These are phyloP conservation scores for Trichopria drosophilae DNA, from an alignment of 2,888 invertebrate genomes.

Conservation along the genomic window DNA sequence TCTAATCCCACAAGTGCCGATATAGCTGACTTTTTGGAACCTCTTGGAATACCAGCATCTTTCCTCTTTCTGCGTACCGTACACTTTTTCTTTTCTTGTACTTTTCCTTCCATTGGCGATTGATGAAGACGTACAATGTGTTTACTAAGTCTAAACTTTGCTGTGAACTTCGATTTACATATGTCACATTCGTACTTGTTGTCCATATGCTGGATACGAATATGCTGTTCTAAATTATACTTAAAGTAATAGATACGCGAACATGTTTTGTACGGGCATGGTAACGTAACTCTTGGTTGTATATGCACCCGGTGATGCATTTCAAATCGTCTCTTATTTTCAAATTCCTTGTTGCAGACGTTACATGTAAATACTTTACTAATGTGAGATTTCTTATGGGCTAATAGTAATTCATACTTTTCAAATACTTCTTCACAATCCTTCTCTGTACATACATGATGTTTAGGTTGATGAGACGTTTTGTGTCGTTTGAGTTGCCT, in stretches of 20 bases:
- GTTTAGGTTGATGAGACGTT: slow-evolving; percentile 52
- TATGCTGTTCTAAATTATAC: slow-evolving; percentile 64
- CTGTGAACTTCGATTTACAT: slow-evolving; percentile 35
- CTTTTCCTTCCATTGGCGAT: slow-evolving; percentile 11
- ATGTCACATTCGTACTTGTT: slow-evolving; percentile 54
- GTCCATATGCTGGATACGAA: slow-evolving; percentile 61
- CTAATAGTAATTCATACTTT: slow-evolving; percentile 60
- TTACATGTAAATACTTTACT: slow-evolving; percentile 39
- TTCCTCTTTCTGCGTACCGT: slow-evolving; percentile 33
- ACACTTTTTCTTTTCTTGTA: slow-evolving; percentile 21
- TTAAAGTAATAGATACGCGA: slow-evolving; percentile 61
- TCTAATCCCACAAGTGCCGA: no score
- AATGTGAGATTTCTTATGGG: slow-evolving; percentile 57
- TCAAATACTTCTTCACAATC: slow-evolving; percentile 61
- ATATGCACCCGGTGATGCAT: slow-evolving; percentile 45
- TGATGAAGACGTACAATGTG: slow-evolving; percentile 42
- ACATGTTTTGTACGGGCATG: slow-evolving; percentile 56
- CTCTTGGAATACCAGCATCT: slow-evolving; percentile 41
- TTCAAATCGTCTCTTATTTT: slow-evolving; percentile 33
- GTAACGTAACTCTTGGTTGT: slow-evolving; percentile 36
- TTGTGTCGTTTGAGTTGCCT: slow-evolving; percentile 62
- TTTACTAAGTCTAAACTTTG: slow-evolving; percentile 36
- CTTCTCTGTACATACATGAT: slow-evolving; percentile 58
- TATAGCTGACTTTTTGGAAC: no score
- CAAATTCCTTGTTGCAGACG: slow-evolving; percentile 45